A percentile compares a stretch with the other conserved stretches of the same genome.
These are phyloP conservation scores for Augochlora pura DNA, from an alignment of 1,140 invertebrate genomes.

Conservation along the genomic window DNA sequence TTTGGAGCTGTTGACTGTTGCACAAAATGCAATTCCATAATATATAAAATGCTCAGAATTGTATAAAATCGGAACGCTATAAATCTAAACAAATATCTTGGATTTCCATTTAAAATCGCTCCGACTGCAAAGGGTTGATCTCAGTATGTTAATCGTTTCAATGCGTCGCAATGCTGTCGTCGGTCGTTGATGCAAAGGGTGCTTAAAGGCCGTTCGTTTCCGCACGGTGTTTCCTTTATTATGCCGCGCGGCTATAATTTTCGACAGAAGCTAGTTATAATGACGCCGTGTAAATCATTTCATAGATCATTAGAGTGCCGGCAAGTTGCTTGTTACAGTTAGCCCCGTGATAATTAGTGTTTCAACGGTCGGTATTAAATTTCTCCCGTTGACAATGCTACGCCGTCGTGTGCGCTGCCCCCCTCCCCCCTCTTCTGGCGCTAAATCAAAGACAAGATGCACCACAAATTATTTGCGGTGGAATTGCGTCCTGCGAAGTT, in stretches of 20 bases:
- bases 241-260: background rate
- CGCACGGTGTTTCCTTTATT: background rate
- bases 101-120: too few relatives aligned
- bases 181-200: background rate
- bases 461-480: conserved; percentile 46
- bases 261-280: background rate
- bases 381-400: conserved; percentile 28
- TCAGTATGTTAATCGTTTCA: background rate
- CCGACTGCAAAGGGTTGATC: too few relatives aligned
- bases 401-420: too few relatives aligned
- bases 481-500: conserved; percentile 38
- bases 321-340: conserved; percentile 31
- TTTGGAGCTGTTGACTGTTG: too few relatives aligned
- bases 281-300: background rate
- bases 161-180: background rate
- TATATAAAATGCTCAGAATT: too few relatives aligned
- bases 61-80: too few relatives aligned
- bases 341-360: conserved; percentile 42
- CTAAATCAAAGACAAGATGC: conserved; percentile 54
- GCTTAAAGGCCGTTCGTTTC: background rate
- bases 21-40: too few relatives aligned
- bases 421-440: background rate
- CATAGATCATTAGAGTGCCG: conserved; percentile 38
- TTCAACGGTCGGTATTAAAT: conserved; percentile 42
- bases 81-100: too few relatives aligned